Base-by-base conservation (phyloP, 1,140 invertebrate genomes). In the Atta colombica region DNA sequence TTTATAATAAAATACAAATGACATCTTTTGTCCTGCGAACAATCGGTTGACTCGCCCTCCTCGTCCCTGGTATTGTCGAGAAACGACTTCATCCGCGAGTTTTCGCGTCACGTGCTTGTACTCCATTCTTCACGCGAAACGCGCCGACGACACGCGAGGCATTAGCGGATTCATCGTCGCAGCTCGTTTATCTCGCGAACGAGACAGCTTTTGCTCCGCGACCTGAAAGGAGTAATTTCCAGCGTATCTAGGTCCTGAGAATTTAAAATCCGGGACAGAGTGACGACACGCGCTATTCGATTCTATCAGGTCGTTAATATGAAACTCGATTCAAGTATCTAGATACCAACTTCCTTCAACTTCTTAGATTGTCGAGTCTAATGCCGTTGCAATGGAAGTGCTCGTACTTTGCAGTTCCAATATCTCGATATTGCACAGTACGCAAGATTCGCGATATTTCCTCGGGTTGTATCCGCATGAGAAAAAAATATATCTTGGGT, bases 121-220 rank as follows among this genome's bases (percentile, higher is more conserved):
- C 39, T 21, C 25, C 69, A 84, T 84, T 72, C 55, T 75, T 84
- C 80, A 84, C 80, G 80, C 45, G 35, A 45, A 75, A 75, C 80
- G 45, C 69, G 80, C 28, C 69, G 80, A 63, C 28, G 55, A 74
- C 69, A 74, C 55, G 55, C 53, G 35, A 39, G 39, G 68, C 80
- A 84, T 84, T 84, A 75, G 69, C 80, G 55, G 69, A 75, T 60
- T 84, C 80, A 84, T 84, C 69, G 69, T 84, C 68, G 69, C n/a
- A 25, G 55, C 80, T 84, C 80, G 55, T 84, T 84, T 84, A 84
- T 84, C 80, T 84, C 80, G 69, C 28, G 49, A 61, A 61, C 55
- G 55, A 75, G 80, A 84, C 80, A 75, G 80, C 69, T 61, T 74
- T 49, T 75, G 80, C 80, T 84, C 69, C 39, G 45, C 69, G 80